phyloP scores from a whole-genome alignment of 2,113 vertebrate genomes.

The Delphinus delphis region DNA sequence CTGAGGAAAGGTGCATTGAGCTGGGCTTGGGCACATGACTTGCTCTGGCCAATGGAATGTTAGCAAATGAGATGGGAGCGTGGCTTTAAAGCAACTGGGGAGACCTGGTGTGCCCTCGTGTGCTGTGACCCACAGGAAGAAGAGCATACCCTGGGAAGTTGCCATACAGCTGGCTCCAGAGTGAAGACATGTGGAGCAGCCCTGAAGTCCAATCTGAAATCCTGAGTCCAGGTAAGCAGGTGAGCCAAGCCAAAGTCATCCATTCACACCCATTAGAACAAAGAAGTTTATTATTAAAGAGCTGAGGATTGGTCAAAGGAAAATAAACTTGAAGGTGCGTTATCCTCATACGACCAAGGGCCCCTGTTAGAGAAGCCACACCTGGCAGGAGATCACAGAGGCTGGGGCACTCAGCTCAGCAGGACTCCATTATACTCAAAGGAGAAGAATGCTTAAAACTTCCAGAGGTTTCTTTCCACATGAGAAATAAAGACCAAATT shows the following conservation, averaged over 20 bases:
- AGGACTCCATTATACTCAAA: neutral
- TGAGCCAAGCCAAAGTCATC: neutral
- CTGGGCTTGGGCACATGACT: neutral
- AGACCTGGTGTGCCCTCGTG: neutral
- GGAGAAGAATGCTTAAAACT: neutral
- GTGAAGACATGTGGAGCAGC: neutral
- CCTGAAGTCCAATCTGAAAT: neutral
- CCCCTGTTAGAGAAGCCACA: neutral
- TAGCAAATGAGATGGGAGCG: neutral
- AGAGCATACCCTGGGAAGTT: neutral
- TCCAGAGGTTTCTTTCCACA: neutral
- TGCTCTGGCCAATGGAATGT: neutral
- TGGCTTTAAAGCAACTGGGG: neutral
- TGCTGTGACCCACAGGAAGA: too few species aligned
- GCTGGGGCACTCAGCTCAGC: neutral
- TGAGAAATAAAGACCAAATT: neutral
- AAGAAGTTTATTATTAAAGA: neutral
- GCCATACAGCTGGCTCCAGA: neutral
- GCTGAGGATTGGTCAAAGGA: neutral
- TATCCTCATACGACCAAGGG: neutral
- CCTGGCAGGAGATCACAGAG: neutral
- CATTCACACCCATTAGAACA: neutral
- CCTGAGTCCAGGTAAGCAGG: neutral
- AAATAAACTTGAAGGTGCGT: neutral
- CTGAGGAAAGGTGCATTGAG: neutral